A percentile compares a stretch with the other conserved stretches of the same genome.
phyloP scores from a whole-genome alignment of 2,797 vertebrate species.

The Poeciliopsis turneri region DNA sequence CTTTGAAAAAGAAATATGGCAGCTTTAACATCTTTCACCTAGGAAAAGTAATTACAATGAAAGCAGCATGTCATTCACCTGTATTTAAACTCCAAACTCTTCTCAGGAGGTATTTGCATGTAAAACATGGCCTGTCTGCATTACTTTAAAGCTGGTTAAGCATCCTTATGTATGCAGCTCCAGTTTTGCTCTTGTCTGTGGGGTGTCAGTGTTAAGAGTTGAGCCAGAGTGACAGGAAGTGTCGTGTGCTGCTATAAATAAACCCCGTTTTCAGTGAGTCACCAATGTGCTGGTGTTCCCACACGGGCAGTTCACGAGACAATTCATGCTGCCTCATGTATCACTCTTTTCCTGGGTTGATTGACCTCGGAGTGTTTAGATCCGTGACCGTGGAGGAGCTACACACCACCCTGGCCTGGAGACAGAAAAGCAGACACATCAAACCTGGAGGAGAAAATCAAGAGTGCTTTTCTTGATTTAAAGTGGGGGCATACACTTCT shows the following conservation, averaged over 20 bases:
- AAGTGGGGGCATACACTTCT: neutral
- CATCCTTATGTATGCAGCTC: slow-evolving; percentile 7
- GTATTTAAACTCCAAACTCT: neutral
- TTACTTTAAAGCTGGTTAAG: slow-evolving; percentile 8
- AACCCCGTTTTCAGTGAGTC: slow-evolving; percentile 60
- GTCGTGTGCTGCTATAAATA: slow-evolving; percentile 65
- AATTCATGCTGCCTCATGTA: slow-evolving; percentile 10
- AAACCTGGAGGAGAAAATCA: neutral
- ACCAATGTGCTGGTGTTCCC: slow-evolving; percentile 31
- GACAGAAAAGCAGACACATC: neutral
- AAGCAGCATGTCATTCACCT: slow-evolving; percentile 2
- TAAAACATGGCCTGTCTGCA: neutral
- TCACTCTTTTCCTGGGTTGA: slow-evolving; percentile 1
- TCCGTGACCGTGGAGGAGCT: neutral
- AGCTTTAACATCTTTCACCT: neutral
- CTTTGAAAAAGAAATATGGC: neutral
- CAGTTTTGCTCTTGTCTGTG: slow-evolving; percentile 30
- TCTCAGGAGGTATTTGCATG: neutral
- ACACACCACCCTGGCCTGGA: neutral
- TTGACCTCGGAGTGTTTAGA: neutral
- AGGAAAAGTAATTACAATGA: neutral
- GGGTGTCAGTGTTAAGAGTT: slow-evolving; percentile 45
- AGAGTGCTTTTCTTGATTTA: neutral
- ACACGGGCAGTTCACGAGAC: slow-evolving; percentile 23
- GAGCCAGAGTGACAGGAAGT: slow-evolving; percentile 59